Evolutionary conservation across 1,140 invertebrate species (phyloP), one percentile per base, ranked within the genome.

Genomic region (Leptopilina clavipes): DNA sequence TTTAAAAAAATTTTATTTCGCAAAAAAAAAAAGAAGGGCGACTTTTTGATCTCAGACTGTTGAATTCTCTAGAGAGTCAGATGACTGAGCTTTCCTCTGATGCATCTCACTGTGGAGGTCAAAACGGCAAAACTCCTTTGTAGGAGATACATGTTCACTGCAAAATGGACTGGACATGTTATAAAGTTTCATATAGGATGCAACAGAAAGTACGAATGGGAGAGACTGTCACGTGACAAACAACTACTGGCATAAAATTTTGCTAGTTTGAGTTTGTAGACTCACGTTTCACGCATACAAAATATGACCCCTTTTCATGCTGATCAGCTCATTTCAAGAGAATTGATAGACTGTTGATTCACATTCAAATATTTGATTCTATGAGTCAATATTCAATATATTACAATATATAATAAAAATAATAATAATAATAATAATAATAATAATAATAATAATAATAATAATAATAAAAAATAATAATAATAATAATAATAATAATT

Each of bases 181-280:
- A 65, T 65, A 65, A 65, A 65, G 59, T 65, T 65, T 65, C 59
- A 65, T n/a, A n/a, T 65, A 14, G 22, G 59, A 65, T 65, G n/a
- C 25, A 65, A 22, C 59, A 65, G 59, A 65, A 65, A 65, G 31
- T 65, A 65, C 59, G 59, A n/a, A 65, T 65, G 59, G 25, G 22
- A 31, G n/a, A n/a, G 25, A 65, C 59, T 31, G 59, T 31, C 19
- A 65, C 59, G 59, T 65, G 59, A 65, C 59, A 65, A 65, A 65
- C 59, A 65, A 22, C 59, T 31, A 5, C 22, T 31, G n/a, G 59
- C 56, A 8, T n/a, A n/a, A n/a, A 65, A 65, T 31, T 65, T 65
- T 10, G 22, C 11, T 31, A 22, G 59, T n/a, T 37, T n/a, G 11
- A 65, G 22, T 65, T 65, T 31, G 59, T 8, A 22, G 22, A 65